Evolutionary conservation across 2,797 vertebrate species (phyloP), one percentile per base, ranked within the genome.

Genomic region (Ispidina lecontei): DNA sequence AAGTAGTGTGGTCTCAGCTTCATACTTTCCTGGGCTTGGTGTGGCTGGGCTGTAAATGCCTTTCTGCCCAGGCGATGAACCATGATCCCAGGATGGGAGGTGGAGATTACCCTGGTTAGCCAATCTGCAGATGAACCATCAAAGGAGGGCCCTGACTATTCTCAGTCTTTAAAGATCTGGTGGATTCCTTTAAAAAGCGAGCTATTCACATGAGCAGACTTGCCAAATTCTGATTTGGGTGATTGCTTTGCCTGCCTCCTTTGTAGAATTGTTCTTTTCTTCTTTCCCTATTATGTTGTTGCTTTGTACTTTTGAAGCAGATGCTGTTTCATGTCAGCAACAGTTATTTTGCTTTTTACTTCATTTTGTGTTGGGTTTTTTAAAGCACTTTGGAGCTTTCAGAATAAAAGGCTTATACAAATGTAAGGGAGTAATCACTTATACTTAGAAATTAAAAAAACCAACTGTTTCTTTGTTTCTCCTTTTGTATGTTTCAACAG

Each of bases 231-330:
- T 85, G 65, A 44, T 87, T 80, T 80, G 84, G 69, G 4, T 74
- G 90, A 91, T 91, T 82, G 62, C 52, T 94, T 90, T 91, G 54
- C 31, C 59, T 67, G 47, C 55, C 23, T 88, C 22, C 74, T 84
- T 62, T 84, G 31, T 58, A 43, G 39, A 79, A 67, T 12, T 29
- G 12, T 74, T 84, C 47, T 69, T 79, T 76, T 87, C 49, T 78
- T 88, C 59, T 75, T 82, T 37, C 26, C 17, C 15, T 84, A 1
- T 70, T 84, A 71, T 12, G 22, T 69, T 47, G 15, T 65, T 91
- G 65, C 77, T 80, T 92, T 87, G 54, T 86, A 71, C 46, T 68
- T 93, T 33, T 70, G 28, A 71, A 63, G 54, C 37, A 54, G 60
- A 62, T 70, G n/a, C 69, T 74, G 21, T 71, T 91, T 67, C 59